A percentile compares a stretch with the other conserved stretches of the same genome.
These are phyloP conservation scores for Poeciliopsis turneri DNA, from an alignment of 2,797 vertebrate species.

Conservation along the genomic window DNA sequence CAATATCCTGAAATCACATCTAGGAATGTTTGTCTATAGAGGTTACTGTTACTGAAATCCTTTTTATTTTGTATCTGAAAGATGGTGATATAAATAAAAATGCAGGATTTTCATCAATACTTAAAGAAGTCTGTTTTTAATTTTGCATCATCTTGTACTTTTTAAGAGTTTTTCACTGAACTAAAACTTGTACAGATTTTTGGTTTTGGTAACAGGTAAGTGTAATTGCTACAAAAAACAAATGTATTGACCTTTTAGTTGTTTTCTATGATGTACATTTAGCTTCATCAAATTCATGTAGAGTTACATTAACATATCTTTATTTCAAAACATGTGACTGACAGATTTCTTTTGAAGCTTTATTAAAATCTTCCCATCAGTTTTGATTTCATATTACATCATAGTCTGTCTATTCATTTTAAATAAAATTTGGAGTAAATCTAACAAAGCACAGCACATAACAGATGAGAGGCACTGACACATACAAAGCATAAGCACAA, in stretches of 20 bases:
- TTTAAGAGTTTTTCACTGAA: not conserved
- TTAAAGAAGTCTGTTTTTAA: not conserved
- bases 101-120: not conserved
- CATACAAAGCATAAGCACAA: conserved; percentile 44
- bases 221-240: not conserved
- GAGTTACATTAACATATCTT: not conserved
- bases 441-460: conserved; percentile 40
- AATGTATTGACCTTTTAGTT: not conserved
- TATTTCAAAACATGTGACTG: not conserved
- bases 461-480: conserved; percentile 24
- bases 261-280: not conserved
- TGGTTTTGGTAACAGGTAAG: not conserved
- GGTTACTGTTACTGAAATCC: not conserved
- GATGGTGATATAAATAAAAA: not conserved
- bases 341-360: not conserved
- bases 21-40: not conserved
- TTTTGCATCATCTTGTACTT: not conserved
- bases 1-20: not conserved
- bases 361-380: conserved; percentile 6
- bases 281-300: not conserved
- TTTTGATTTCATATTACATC: conserved; percentile 32
- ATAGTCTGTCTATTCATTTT: conserved; percentile 44
- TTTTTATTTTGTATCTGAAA: not conserved
- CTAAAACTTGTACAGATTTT: not conserved
- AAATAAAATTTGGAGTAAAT: conserved; percentile 32